Evolutionary conservation across 2,888 invertebrate species (phyloP).

Genomic region (Microctonus aethiopoides): DNA sequence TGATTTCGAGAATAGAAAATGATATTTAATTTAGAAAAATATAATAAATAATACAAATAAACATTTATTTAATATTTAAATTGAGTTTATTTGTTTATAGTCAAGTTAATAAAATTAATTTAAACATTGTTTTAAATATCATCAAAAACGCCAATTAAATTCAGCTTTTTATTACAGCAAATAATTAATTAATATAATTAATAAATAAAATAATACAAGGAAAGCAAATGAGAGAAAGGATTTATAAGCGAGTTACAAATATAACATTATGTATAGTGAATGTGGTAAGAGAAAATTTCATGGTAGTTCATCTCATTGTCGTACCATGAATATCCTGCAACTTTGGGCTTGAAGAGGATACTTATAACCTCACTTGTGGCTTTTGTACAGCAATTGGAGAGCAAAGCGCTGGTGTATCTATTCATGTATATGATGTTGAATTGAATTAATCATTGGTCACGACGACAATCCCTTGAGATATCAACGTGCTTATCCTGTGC

Average conservation of each 20-base stretch:
- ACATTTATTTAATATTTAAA: too few species aligned
- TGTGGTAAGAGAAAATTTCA: slow-evolving; percentile 8
- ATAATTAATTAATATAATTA: too few species aligned
- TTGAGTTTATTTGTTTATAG: too few species aligned
- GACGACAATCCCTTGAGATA: slow-evolving; percentile 13
- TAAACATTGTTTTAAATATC: too few species aligned
- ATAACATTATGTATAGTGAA: background rate
- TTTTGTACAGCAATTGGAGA: slow-evolving; percentile 11
- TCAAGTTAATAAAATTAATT: too few species aligned
- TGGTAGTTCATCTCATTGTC: slow-evolving; percentile 5
- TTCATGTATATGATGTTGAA: slow-evolving; percentile 4
- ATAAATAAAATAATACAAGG: too few species aligned
- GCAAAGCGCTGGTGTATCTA: background rate
- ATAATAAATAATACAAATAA: too few species aligned
- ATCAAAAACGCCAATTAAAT: too few species aligned
- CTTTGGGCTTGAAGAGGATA: slow-evolving; percentile 14
- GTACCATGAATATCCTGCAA: slow-evolving; percentile 18
- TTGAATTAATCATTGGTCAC: slow-evolving; percentile 35
- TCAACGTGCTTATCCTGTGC: background rate
- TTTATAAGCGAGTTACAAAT: background rate
- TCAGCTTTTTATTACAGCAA: too few species aligned
- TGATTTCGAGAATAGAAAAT: too few species aligned
- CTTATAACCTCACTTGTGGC: slow-evolving; percentile 6
- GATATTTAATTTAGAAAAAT: too few species aligned
- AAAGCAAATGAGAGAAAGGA: background rate